Evolutionary conservation across 2,113 vertebrate species (phyloP), one percentile per base, ranked within the genome.

Genomic region (Anoplopoma fimbria): DNA sequence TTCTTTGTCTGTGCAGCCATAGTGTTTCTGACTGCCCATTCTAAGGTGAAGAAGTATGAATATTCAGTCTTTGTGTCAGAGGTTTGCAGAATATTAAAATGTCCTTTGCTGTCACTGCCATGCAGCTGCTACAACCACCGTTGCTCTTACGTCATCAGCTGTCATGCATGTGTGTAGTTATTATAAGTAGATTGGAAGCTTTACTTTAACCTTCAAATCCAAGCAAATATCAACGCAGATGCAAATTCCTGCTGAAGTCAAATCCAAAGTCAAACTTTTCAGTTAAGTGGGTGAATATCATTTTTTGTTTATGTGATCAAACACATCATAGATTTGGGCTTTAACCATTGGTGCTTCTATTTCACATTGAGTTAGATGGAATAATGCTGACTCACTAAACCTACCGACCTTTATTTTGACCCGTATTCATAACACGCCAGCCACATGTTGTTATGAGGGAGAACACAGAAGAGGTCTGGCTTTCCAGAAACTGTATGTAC

Each of bases 391-490:
- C 31, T n/a, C 38, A 7, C 10, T 58, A 6, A 49, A 64, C 42
- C 53, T 13, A 34, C 55, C 63, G 62, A 78, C 79, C 75, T 69
- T 71, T 29, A 25, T 38, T 79, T 12, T 31, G 58, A 77, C 67
- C 23, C 62, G 19, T 45, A 5, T 69, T 82, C 65, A 81, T 29
- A 72, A 86, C 64, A 65, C 9, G 25, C 63, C 40, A 58, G 63
- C 69, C 85, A 70, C 62, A 75, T 78, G 83, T 62, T 79, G 47
- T 55, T 70, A 45, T 42, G 65, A 62, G 84, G 60, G 72, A 62
- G 85, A 88, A 86, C 79, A 69, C 81, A 83, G 69, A 36, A 58
- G 83, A 85, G 85, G 85, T 86, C 86, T 89, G 89, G 72, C 79
- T 91, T 82, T 83, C 47, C 79, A 89, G 75, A 87, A 85, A 86